phyloP scores from a whole-genome alignment of 2,113 vertebrate species.

The Syrrhaptes paradoxus region DNA sequence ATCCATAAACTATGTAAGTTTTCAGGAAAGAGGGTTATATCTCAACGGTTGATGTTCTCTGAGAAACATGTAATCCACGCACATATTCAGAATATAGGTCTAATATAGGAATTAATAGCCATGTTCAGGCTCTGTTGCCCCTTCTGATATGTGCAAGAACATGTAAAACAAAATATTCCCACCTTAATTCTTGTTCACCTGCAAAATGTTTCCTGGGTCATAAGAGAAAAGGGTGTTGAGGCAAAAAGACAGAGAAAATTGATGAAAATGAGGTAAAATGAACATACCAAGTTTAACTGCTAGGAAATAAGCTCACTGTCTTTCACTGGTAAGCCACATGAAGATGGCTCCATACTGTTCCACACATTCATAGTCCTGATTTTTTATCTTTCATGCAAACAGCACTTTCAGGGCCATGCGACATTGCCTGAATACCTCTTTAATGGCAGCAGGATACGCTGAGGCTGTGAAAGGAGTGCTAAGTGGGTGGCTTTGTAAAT shows the following conservation, averaged over 20 bases:
- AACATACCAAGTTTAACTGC: not conserved
- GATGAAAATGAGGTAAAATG: not conserved
- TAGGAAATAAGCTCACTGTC: not conserved
- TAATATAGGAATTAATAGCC: not conserved
- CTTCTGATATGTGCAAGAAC: not conserved
- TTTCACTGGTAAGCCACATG: not conserved
- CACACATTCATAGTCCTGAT: not conserved
- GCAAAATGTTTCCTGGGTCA: not conserved
- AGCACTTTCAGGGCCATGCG: not conserved
- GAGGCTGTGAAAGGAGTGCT: not conserved
- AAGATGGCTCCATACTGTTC: not conserved
- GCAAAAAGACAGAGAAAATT: not conserved
- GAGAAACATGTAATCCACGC: not conserved
- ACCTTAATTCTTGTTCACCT: not conserved
- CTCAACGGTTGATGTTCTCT: not conserved
- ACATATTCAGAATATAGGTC: not conserved
- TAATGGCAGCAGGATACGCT: not conserved
- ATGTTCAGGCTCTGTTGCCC: not conserved
- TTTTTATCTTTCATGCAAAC: not conserved
- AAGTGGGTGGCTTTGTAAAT: not conserved
- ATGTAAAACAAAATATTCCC: not conserved
- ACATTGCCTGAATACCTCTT: not conserved
- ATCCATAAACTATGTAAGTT: not conserved
- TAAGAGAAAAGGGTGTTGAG: not conserved
- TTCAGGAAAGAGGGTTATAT: not conserved